These are phyloP conservation scores for Andrena bicolor DNA, from an alignment of 2,888 invertebrate species.

Conservation along the genomic window DNA sequence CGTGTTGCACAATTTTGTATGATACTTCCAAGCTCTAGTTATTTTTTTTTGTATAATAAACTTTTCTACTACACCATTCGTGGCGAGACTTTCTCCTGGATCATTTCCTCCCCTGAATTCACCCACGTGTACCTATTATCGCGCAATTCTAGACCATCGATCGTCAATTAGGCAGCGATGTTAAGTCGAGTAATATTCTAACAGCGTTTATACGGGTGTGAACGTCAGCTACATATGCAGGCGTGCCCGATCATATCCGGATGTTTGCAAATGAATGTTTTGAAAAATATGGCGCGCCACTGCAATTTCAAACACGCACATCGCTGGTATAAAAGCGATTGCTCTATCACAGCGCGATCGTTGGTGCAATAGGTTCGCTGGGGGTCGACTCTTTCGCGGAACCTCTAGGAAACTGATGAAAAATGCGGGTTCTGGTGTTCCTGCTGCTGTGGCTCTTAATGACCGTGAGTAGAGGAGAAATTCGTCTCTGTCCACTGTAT, in stretches of 20 bases:
- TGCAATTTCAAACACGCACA: slow-evolving; percentile 8
- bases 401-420: background rate
- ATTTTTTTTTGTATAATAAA: slow-evolving; percentile 37
- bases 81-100: background rate
- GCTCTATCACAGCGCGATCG: slow-evolving; percentile 7
- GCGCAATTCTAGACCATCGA: background rate
- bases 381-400: background rate
- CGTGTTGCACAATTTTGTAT: slow-evolving; percentile 11
- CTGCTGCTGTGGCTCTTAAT: slow-evolving; percentile 6
- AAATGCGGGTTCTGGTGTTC: slow-evolving; percentile 29
- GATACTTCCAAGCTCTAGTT: background rate
- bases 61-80: background rate
- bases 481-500: background rate
- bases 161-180: background rate
- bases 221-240: no score
- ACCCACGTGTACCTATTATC: background rate
- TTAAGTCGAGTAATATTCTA: no score
- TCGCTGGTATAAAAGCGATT: slow-evolving; percentile 63
- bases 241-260: slow-evolving; percentile 27
- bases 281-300: slow-evolving; percentile 51
- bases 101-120: background rate
- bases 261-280: slow-evolving; percentile 60
- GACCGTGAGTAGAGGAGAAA: slow-evolving; percentile 32
- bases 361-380: background rate
- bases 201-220: no score